These are phyloP conservation scores for Gymnosoma rotundatum DNA, from an alignment of 2,888 invertebrate species.

Conservation along the genomic window DNA sequence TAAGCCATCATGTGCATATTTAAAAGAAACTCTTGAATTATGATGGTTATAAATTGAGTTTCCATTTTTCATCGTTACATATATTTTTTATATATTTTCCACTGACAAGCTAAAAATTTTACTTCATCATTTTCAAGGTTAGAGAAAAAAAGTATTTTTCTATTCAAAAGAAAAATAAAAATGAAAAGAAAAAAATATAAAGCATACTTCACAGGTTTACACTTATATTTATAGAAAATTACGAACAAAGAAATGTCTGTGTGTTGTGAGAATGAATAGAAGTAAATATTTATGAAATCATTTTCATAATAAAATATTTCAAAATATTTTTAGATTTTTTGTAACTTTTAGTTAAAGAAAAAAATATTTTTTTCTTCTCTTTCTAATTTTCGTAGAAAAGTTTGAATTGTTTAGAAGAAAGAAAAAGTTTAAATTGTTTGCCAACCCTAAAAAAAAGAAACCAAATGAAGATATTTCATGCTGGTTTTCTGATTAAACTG, in stretches of 20 bases:
- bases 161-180: neutral
- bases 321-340: neutral
- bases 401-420: neutral
- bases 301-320: constrained; percentile 6
- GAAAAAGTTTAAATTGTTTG: constrained; percentile 9
- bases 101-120: constrained; percentile 20
- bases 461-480: constrained; percentile 10
- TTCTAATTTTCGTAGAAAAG: neutral
- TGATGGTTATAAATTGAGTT: constrained; percentile 8
- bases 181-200: constrained; percentile 2
- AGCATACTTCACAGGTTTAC: constrained; percentile 14
- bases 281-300: constrained; percentile 25
- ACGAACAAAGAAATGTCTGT: neutral
- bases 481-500: constrained; percentile 16
- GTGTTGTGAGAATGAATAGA: neutral
- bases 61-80: neutral
- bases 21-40: neutral
- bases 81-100: neutral
- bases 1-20: neutral
- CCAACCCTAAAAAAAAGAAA: neutral
- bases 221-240: neutral
- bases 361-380: neutral
- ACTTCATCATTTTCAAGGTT: constrained; percentile 37
- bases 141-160: constrained; percentile 6
- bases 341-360: neutral